Evolutionary conservation across 1,140 invertebrate genomes (phyloP).

Genomic region (Drosophila sproati): DNA sequence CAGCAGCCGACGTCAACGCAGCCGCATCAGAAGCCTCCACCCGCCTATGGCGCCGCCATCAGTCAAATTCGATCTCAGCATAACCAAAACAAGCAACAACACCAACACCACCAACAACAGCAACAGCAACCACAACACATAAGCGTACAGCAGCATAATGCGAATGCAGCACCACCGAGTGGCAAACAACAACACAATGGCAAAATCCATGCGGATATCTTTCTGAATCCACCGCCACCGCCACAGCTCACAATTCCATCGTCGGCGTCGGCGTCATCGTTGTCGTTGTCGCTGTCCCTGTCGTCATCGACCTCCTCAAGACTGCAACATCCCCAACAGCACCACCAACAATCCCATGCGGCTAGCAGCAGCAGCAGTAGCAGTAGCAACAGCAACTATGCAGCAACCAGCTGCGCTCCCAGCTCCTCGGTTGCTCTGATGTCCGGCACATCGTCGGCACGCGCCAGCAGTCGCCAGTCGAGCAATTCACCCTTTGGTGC

Average conservation of each 20-base stretch:
- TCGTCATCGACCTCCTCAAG: conserved; percentile 24
- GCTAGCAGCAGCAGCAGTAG: conserved; percentile 33
- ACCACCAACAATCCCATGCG: conserved; percentile 19
- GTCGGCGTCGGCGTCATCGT: conserved; percentile 26
- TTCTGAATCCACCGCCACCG: conserved; percentile 69
- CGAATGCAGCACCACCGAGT: conserved; percentile 66
- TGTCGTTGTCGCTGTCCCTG: conserved; percentile 1
- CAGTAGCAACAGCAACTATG: conserved; percentile 41
- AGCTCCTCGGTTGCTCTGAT: conserved; percentile 12
- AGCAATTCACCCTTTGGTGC: conserved; percentile 68
- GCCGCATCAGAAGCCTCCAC: conserved; percentile 81
- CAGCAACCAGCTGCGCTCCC: conserved; percentile 12
- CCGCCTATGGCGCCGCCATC: conserved; percentile 83
- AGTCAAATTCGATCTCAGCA: conserved; percentile 84
- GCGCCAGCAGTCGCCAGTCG: conserved; percentile 53
- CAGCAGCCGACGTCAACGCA: conserved; percentile 58
- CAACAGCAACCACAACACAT: conserved; percentile 43
- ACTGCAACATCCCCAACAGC: conserved; percentile 44
- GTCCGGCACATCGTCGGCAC: conserved; percentile 18
- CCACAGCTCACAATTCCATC: conserved; percentile 33
- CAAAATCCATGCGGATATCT: conserved; percentile 66
- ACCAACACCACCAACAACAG: conserved; percentile 35
- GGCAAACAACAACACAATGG: conserved; percentile 35
- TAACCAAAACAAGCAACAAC: conserved; percentile 82
- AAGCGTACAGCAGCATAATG: conserved; percentile 59